phyloP scores from a whole-genome alignment of 2,888 invertebrate genomes.

The Cylindroiulus punctatus region DNA sequence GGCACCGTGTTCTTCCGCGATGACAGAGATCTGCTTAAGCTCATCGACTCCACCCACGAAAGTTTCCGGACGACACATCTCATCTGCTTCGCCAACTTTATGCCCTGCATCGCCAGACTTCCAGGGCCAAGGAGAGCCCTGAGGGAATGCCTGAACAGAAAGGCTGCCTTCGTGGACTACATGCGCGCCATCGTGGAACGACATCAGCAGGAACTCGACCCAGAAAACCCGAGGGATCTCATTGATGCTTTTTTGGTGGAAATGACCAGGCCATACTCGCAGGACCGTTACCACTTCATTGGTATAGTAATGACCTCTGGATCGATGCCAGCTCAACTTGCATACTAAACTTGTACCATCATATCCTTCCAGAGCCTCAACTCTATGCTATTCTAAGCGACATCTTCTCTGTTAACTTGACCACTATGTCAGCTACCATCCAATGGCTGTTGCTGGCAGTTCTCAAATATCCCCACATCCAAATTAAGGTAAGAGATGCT shows the following conservation, averaged over 20 bases:
- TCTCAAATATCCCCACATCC: slow-evolving; percentile 75
- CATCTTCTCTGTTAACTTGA: slow-evolving; percentile 85
- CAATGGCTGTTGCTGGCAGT: slow-evolving; percentile 84
- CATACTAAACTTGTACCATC: too few relatives aligned
- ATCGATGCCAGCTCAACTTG: too few relatives aligned
- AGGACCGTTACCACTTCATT: too few relatives aligned
- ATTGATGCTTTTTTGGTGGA: slow-evolving; percentile 59
- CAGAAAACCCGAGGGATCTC: slow-evolving; percentile 58
- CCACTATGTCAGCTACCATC: slow-evolving; percentile 82
- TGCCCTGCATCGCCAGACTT: background rate
- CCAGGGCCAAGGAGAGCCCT: too few relatives aligned
- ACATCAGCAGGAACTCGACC: slow-evolving; percentile 39
- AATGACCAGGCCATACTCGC: background rate
- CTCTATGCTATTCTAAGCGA: slow-evolving; percentile 81
- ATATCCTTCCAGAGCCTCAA: slow-evolving; percentile 69
- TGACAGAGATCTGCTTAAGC: slow-evolving; percentile 51
- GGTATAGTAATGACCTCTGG: too few relatives aligned
- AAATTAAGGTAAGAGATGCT: slow-evolving; percentile 64
- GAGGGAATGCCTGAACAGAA: too few relatives aligned
- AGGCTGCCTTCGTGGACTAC: too few relatives aligned
- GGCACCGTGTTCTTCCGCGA: background rate
- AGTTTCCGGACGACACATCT: slow-evolving; percentile 52
- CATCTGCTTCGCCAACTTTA: slow-evolving; percentile 43
- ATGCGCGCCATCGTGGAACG: too few relatives aligned
- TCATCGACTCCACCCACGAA: slow-evolving; percentile 54